Percentiles rank a stretch among this genome's conserved stretches.
These are phyloP conservation scores for Sanderia malayensis DNA, from an alignment of 30 jellyfish, hydroid and myxozoan species.

Conservation along the genomic window DNA sequence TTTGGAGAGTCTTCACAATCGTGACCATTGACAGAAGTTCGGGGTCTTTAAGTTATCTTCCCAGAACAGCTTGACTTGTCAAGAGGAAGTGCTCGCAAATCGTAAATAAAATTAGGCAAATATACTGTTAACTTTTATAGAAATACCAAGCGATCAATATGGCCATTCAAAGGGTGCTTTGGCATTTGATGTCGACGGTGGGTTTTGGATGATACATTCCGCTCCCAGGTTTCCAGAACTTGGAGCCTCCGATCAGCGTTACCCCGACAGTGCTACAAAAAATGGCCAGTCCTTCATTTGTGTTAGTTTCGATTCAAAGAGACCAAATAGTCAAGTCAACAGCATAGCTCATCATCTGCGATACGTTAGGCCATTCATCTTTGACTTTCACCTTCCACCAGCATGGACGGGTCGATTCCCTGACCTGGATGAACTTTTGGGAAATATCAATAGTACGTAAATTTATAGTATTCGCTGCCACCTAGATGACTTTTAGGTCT, in stretches of 20 bases:
- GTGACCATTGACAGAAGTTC: too few relatives aligned
- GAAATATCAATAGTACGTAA: conserved; percentile 14
- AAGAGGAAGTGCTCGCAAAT: too few relatives aligned
- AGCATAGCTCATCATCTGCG: conserved; percentile 4
- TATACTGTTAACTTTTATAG: too few relatives aligned
- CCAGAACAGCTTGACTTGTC: too few relatives aligned
- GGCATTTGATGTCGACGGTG: conserved; percentile 14
- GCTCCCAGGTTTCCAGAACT: conserved; percentile 7
- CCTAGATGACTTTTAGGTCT: too few relatives aligned
- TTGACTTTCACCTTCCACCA: conserved; percentile 15
- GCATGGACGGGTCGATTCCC: background rate
- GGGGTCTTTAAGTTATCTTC: too few relatives aligned
- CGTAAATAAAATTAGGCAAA: too few relatives aligned
- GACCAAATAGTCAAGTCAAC: background rate
- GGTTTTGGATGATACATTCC: conserved; percentile 24
- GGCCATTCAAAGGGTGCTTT: conserved; percentile 26
- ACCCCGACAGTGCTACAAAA: background rate
- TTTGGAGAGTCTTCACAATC: too few relatives aligned
- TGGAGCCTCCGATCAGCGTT: background rate
- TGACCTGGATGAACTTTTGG: background rate
- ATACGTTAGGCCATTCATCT: conserved; percentile 25
- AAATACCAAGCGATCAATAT: background rate
- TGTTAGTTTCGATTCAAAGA: conserved; percentile 8
- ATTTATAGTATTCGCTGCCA: too few relatives aligned
- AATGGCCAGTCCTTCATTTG: conserved; percentile 19